A percentile compares a stretch with the other conserved stretches of the same genome.
Evolutionary conservation across 2,797 vertebrate genomes (phyloP).

Genomic region (Anabas testudineus): DNA sequence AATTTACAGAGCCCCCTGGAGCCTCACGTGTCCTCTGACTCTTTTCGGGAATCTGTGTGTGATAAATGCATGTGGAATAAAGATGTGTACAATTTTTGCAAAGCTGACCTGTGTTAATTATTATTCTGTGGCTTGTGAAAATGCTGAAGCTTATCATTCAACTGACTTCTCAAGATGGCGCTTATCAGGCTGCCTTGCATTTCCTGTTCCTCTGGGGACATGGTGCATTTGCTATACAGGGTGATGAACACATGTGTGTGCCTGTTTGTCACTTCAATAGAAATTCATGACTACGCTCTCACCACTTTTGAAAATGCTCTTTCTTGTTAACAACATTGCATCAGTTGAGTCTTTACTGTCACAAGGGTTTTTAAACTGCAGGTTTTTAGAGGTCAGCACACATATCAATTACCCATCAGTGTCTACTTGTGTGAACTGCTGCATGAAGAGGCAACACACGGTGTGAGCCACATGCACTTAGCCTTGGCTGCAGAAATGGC

Average conservation of each 20-base stretch:
- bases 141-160: slow-evolving; percentile 32
- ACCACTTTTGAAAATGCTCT: neutral
- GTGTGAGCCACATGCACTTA: neutral
- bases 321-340: neutral
- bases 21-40: neutral
- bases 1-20: neutral
- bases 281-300: neutral
- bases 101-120: neutral
- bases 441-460: neutral
- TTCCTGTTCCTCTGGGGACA: slow-evolving; percentile 59
- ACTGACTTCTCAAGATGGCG: slow-evolving; percentile 23
- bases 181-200: slow-evolving; percentile 37
- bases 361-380: slow-evolving; percentile 5
- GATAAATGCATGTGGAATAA: neutral
- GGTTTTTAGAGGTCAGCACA: neutral
- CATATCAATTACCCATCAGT: neutral
- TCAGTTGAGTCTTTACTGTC: neutral
- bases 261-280: neutral
- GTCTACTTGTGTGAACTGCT: neutral
- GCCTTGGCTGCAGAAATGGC: slow-evolving; percentile 9
- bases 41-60: neutral
- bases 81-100: neutral
- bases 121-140: neutral
- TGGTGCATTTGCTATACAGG: neutral
- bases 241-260: slow-evolving; percentile 11